A percentile compares a stretch with the other conserved stretches of the same genome.
Evolutionary conservation across 2,888 invertebrate genomes (phyloP).

Genomic region (Camponotus fellah): DNA sequence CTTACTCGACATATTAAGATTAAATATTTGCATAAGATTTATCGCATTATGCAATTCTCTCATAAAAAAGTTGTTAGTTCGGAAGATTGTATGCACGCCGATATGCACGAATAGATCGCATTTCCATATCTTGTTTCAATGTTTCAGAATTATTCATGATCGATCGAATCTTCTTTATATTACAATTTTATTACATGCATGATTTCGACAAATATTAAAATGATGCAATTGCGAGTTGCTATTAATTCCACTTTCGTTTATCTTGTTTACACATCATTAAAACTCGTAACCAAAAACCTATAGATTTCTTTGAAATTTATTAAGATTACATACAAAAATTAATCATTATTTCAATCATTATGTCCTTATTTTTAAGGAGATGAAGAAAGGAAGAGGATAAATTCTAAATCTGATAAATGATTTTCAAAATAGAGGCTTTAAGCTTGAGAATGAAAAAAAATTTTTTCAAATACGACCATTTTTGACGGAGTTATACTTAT

Average conservation of each 20-base stretch:
- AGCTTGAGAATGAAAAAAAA: too few species aligned
- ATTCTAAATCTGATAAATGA: too few species aligned
- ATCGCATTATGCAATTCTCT: conserved; percentile 13
- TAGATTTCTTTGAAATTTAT: neutral
- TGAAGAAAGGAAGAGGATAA: too few species aligned
- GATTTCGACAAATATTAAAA: neutral
- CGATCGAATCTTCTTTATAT: neutral
- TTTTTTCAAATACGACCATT: too few species aligned
- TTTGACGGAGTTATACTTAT: too few species aligned
- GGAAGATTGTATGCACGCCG: too few species aligned
- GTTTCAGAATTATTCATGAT: neutral
- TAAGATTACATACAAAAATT: neutral
- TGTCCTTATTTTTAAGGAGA: too few species aligned
- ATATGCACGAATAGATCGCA: neutral
- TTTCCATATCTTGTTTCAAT: neutral
- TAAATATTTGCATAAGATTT: neutral
- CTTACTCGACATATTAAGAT: neutral
- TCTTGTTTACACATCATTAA: neutral
- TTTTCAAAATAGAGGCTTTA: too few species aligned
- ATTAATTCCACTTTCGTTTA: neutral
- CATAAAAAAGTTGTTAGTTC: conserved; percentile 1
- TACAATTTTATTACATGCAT: too few species aligned
- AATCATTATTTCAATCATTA: neutral
- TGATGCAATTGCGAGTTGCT: neutral
- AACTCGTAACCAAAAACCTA: neutral